phyloP scores from a whole-genome alignment of 2,888 invertebrate species.

The Tinea trinotella region DNA sequence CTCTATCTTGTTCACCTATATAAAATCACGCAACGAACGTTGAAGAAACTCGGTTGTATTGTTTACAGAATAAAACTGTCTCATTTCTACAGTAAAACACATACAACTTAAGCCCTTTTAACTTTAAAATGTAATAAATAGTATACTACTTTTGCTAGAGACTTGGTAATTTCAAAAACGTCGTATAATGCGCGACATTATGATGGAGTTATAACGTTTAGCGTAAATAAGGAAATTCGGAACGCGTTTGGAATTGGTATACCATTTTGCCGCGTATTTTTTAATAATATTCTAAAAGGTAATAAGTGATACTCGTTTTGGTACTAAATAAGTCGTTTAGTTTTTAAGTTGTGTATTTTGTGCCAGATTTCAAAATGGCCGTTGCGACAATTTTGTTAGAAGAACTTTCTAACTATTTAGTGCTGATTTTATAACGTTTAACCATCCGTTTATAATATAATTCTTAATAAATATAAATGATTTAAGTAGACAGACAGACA shows the following conservation, averaged over 20 bases:
- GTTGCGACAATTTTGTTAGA: neutral
- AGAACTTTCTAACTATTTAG: too few relatives aligned
- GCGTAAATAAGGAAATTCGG: slow-evolving; percentile 26
- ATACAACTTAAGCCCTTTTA: slow-evolving; percentile 33
- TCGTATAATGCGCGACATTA: slow-evolving; percentile 28
- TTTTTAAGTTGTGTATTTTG: neutral
- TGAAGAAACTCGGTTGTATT: neutral
- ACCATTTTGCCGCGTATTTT: slow-evolving; percentile 35
- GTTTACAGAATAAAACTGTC: slow-evolving; percentile 5
- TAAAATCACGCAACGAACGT: slow-evolving; percentile 24
- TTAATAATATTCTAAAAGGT: slow-evolving; percentile 25
- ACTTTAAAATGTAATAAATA: slow-evolving; percentile 31
- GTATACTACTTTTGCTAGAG: slow-evolving; percentile 52
- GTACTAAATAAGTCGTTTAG: neutral
- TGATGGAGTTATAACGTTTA: slow-evolving; percentile 36
- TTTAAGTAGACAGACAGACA: too few relatives aligned
- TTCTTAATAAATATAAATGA: too few relatives aligned
- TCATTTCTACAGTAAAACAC: neutral
- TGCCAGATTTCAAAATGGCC: neutral
- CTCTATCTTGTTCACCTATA: slow-evolving; percentile 29
- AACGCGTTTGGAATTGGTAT: slow-evolving; percentile 53
- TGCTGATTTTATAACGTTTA: too few relatives aligned
- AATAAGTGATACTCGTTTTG: slow-evolving; percentile 20
- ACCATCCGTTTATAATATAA: too few relatives aligned
- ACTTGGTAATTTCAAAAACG: slow-evolving; percentile 28